Evolutionary conservation across 2,888 invertebrate species (phyloP), one percentile per base, ranked within the genome.

Genomic region (Meganola albula): DNA sequence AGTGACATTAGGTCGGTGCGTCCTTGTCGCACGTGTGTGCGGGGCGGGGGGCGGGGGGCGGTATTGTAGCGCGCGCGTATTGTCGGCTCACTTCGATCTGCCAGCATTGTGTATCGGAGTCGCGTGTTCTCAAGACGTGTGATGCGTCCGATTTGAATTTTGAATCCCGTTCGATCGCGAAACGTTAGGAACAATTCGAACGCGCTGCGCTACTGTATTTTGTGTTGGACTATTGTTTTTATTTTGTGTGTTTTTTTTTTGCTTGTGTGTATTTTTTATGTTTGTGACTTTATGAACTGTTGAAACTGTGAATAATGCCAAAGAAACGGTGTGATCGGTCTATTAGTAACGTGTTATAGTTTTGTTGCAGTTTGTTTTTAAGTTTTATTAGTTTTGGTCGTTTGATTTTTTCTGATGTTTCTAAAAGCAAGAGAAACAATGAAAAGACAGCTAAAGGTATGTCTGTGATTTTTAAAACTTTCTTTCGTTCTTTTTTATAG

Each of bases 21-120:
- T 84, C 84, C 83, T 74, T 84, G 78, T 84, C 84, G 73, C 79
- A 66, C 78, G 72, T 68, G 72, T 44, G 62, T 55, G 70, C 58
- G 73, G 60, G 65, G 69, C 40, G 51, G 66, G 78, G 69, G 82
- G 73, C 72, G 73, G 74, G 80, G 69, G 76, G 74, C 65, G 74
- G 75, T 75, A 83, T 85, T 84, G 84, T 84, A 79, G 79, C 78
- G 79, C 80, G 83, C 83, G 80, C 83, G 83, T 82, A 84, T 84
- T 84, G 84, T 84, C 76, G 78, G 71, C 63, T 52, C 68, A 73
- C 77, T 84, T 85, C 85, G 84, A 84, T 84, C 84, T 84, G 79
- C 70, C 63, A 76, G 83, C 84, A 85, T 85, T 85, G 85, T 85
- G 83, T 80, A 70, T 69, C 68, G 68, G 63, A 59, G 58, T 62